These are phyloP conservation scores for Pseudocheirus occidentalis DNA, from an alignment of 2,797 vertebrate genomes.

Conservation along the genomic window DNA sequence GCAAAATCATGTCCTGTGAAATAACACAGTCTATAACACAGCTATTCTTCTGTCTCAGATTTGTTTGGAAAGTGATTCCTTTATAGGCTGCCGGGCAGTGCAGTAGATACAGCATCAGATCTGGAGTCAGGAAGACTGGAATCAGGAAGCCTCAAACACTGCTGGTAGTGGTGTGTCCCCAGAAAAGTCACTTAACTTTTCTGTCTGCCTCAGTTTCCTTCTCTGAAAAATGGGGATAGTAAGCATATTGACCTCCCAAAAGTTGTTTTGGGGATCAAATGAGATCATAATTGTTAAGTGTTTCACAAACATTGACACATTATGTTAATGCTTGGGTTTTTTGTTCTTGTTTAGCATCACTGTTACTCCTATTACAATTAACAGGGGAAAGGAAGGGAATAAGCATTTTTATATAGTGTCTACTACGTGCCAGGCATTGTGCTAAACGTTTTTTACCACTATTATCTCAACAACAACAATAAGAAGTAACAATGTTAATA, in stretches of 20 bases:
- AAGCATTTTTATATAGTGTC: neutral
- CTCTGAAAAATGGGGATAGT: neutral
- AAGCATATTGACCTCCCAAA: neutral
- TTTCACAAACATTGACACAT: neutral
- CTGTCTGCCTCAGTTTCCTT: neutral
- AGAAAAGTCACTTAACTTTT: neutral
- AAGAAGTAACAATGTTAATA: neutral
- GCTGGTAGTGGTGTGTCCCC: neutral
- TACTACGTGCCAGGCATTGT: neutral
- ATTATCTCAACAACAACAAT: slow-evolving; percentile 5
- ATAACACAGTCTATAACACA: neutral
- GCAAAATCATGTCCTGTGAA: slow-evolving; percentile 15
- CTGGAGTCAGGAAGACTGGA: neutral
- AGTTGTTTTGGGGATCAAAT: neutral
- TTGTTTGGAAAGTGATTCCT: slow-evolving; percentile 10
- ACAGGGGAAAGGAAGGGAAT: neutral
- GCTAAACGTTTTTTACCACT: neutral
- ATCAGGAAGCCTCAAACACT: neutral
- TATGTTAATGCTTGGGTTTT: neutral
- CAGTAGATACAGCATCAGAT: neutral
- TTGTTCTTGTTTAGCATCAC: neutral
- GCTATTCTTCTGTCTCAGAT: slow-evolving; percentile 11
- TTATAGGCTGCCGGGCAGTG: neutral
- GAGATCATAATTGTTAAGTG: neutral
- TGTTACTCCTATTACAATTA: neutral